Percentiles rank a stretch among this genome's conserved stretches.
These are phyloP conservation scores for Ceratosolen solmsi DNA, from an alignment of 1,140 invertebrate species.

Conservation along the genomic window DNA sequence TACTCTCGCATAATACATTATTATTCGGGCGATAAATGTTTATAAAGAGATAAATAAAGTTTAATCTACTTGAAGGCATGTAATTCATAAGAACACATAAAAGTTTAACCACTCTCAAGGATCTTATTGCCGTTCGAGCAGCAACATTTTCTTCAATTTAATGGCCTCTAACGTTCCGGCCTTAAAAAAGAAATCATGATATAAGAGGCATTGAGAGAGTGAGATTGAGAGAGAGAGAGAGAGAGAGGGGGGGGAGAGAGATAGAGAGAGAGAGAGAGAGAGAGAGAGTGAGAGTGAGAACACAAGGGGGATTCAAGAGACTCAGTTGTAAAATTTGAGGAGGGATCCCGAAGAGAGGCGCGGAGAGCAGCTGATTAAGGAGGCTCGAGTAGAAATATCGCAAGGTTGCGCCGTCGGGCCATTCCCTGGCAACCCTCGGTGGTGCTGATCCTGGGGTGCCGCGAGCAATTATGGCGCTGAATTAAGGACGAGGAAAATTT, in stretches of 20 bases:
- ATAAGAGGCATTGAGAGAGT: conserved; percentile 34
- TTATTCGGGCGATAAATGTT: not conserved
- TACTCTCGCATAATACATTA: not conserved
- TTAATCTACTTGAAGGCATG: not conserved
- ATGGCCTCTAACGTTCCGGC: not conserved
- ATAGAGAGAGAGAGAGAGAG: not conserved
- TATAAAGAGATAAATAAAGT: not conserved
- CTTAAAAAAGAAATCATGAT: conserved; percentile 34
- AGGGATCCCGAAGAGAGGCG: conserved; percentile 45
- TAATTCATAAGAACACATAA: not conserved
- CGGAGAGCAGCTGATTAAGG: conserved; percentile 45
- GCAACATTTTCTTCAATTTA: conserved; percentile 35
- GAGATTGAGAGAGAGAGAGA: not conserved
- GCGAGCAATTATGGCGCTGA: conserved; percentile 71
- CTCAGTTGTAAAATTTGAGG: not conserved
- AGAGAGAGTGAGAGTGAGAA: not conserved
- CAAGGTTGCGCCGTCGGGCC: not conserved
- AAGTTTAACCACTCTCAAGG: not conserved
- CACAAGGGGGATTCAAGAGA: not conserved
- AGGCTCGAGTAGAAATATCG: conserved; percentile 54
- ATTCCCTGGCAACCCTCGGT: conserved; percentile 14
- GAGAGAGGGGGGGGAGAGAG: too few species aligned
- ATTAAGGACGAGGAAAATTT: conserved; percentile 73
- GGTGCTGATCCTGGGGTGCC: conserved; percentile 59
- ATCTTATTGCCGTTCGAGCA: conserved; percentile 1